Evolutionary conservation across 2,113 vertebrate species (phyloP).

Genomic region (Saguinus imperator): DNA sequence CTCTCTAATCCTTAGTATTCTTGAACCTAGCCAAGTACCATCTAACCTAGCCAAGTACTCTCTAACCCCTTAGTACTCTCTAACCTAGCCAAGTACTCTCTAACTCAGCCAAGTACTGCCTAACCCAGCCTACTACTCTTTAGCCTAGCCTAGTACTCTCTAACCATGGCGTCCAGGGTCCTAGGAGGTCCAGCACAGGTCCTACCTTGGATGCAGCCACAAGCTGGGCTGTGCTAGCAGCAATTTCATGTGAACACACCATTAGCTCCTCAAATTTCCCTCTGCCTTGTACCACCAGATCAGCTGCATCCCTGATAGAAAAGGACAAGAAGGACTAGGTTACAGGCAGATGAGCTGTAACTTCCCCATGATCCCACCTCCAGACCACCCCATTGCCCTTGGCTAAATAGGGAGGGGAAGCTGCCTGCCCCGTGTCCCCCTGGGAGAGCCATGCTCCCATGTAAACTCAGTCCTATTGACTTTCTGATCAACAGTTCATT

Average conservation of each 20-base stretch:
- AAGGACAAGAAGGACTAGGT: not conserved
- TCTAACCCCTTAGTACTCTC: no score
- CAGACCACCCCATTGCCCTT: not conserved
- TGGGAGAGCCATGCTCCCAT: not conserved
- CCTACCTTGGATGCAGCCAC: conserved; percentile 97
- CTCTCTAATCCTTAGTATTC: no score
- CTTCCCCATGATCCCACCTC: not conserved
- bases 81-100: no score
- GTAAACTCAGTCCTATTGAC: not conserved
- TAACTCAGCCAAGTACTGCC: no score
- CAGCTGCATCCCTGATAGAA: conserved; percentile 91
- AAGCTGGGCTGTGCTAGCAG: conserved; percentile 96
- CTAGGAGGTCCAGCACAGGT: fast-evolving
- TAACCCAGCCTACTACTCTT: not conserved
- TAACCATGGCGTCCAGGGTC: not conserved
- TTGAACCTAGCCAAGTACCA: no score
- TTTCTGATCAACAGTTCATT: not conserved
- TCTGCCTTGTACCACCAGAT: conserved; percentile 94
- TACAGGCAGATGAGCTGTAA: not conserved
- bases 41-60: no score
- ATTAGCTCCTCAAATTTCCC: conserved; percentile 98
- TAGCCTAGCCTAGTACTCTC: not conserved
- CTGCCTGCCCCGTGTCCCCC: not conserved
- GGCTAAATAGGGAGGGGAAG: not conserved
- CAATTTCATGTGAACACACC: conserved; percentile 97